phyloP scores from a whole-genome alignment of 2,113 vertebrate genomes.

The Polypterus bichir region DNA sequence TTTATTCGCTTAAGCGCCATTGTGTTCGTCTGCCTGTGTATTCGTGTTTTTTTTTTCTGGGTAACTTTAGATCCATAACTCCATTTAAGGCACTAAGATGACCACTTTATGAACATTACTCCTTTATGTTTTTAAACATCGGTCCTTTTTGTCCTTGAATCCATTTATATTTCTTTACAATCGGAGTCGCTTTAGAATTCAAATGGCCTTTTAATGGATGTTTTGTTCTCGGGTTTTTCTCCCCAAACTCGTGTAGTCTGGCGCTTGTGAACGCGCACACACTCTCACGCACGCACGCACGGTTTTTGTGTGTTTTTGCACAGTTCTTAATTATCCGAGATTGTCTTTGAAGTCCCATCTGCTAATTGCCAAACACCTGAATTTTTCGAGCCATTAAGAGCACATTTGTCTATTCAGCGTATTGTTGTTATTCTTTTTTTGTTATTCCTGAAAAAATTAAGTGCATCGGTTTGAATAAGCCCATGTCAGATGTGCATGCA shows the following conservation, averaged over 20 bases:
- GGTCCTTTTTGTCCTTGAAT: conserved; percentile 25
- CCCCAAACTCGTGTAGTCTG: too few relatives aligned
- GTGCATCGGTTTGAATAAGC: conserved; percentile 11
- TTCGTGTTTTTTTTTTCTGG: neutral
- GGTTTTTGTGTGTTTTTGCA: neutral
- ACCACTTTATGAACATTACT: conserved; percentile 10
- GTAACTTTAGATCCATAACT: conserved; percentile 2
- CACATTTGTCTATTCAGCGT: conserved; percentile 9
- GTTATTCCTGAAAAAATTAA: conserved; percentile 10
- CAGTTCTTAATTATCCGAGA: neutral
- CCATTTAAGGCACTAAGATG: conserved; percentile 1
- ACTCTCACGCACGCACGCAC: neutral
- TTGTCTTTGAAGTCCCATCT: conserved; percentile 24
- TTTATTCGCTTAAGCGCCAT: too few relatives aligned
- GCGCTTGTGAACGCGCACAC: too few relatives aligned
- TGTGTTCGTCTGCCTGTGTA: too few relatives aligned
- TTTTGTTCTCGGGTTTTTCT: conserved; percentile 12
- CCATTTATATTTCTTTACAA: conserved; percentile 19
- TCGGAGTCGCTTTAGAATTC: conserved; percentile 21
- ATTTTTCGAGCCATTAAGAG: conserved; percentile 24
- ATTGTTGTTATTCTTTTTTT: conserved; percentile 22
- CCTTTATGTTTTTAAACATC: conserved; percentile 3
- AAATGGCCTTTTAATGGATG: conserved; percentile 28
- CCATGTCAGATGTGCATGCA: conserved; percentile 21
- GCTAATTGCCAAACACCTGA: conserved; percentile 17